Evolutionary conservation across 2,888 invertebrate genomes (phyloP).

Genomic region (Tetragonula carbonaria): DNA sequence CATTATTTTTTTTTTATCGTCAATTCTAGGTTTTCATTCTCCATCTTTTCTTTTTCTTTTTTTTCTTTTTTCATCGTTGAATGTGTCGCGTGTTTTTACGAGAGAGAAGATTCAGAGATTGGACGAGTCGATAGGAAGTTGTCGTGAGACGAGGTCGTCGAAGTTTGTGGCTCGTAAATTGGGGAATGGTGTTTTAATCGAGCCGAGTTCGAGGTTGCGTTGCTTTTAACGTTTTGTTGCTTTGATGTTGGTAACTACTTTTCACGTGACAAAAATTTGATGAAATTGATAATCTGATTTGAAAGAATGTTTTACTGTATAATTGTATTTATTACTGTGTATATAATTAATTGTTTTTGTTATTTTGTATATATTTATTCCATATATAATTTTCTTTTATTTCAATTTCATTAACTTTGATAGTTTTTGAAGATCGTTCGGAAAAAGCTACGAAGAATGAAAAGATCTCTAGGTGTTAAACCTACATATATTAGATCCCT

Average conservation of each 20-base stretch:
- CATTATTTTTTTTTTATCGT: no score
- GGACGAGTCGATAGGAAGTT: background rate
- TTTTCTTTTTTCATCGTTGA: background rate
- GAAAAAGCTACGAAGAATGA: background rate
- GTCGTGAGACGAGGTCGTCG: background rate
- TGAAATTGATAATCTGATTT: no score
- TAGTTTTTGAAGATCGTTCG: background rate
- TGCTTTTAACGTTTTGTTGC: background rate
- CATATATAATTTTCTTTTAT: background rate
- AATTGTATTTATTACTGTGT: background rate
- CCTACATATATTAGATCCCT: background rate
- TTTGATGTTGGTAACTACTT: no score
- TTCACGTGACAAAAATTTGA: no score
- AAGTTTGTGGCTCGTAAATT: slow-evolving; percentile 12
- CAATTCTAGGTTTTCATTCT: background rate
- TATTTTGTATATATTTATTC: background rate
- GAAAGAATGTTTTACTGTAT: background rate
- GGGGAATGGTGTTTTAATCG: background rate
- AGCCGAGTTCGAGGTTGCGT: background rate
- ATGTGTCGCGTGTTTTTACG: background rate
- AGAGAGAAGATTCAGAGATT: background rate
- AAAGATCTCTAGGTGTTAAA: background rate
- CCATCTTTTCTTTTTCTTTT: background rate
- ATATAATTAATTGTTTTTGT: background rate
- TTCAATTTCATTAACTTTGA: background rate